Evolutionary conservation across 1,140 invertebrate genomes (phyloP), one percentile per base, ranked within the genome.

Genomic region (Papilio xuthus): DNA sequence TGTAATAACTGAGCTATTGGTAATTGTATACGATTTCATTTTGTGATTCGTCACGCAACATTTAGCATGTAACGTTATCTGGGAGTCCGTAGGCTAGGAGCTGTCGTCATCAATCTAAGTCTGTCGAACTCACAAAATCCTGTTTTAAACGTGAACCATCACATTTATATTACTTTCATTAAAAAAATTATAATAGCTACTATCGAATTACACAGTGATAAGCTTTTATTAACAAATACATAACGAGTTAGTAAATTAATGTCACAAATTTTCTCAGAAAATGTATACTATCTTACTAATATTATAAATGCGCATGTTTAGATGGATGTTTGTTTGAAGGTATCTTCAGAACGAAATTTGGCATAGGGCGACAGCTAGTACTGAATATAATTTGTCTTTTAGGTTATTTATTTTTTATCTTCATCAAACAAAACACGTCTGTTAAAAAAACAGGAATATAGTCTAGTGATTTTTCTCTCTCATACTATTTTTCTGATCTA

Each of bases 21-120:
- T 15, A 8, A 47, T 13, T 50, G n/a, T 20, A 78, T 80, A 80
- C 72, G 76, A 81, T 82, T 84, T 80, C 60, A 81, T 77, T 83
- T 77, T 70, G 77, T 85, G 77, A 86, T 78, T 84, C 82, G 85
- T 90, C 89, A 91, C 88, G 89, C 88, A 87, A 91, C 87, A 88
- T 88, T 84, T 81, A 80, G 67, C 83, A 79, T 84, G 84, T 78
- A 86, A 80, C 77, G 76, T 90, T 92, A 90, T 90, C 88, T 87
- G 81, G 78, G 81, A 87, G 84, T 82, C 86, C 82, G 81, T 84
- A 88, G 88, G 85, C 83, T 86, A 83, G 78, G 78, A 86, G 84
- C 82, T 78, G 84, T 84, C 84, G 83, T 87, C 89, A 90, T 91
- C 86, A 91, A 89, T 90, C 89, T 88, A 79, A 70, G 79, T 72